phyloP scores from a whole-genome alignment of 1,140 invertebrate genomes.

The Hyposmocoma kahamanoa region DNA sequence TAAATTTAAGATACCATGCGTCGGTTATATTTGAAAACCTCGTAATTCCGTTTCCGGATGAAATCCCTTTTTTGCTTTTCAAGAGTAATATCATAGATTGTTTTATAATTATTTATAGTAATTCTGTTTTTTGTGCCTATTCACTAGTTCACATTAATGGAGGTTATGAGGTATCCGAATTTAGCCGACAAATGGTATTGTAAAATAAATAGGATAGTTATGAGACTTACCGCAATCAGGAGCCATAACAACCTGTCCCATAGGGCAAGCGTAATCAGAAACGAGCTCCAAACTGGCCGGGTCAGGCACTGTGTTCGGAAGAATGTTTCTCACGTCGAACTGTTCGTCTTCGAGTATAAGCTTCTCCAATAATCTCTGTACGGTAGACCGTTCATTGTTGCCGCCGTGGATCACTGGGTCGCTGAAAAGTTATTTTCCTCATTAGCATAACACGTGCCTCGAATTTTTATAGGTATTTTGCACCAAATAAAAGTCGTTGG shows the following conservation, averaged over 20 bases:
- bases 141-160: too few relatives aligned
- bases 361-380: conserved; percentile 88
- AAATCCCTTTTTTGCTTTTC: too few relatives aligned
- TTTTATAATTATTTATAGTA: too few relatives aligned
- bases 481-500: background rate
- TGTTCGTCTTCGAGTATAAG: conserved; percentile 93
- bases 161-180: too few relatives aligned
- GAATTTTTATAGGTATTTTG: background rate
- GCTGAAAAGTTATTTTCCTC: conserved; percentile 68
- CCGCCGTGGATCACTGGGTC: conserved; percentile 92
- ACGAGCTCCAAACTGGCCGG: conserved; percentile 88
- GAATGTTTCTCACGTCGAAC: conserved; percentile 92
- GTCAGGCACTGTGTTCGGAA: conserved; percentile 95
- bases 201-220: too few relatives aligned
- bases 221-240: conserved; percentile 89
- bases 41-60: too few relatives aligned
- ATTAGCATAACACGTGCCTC: background rate
- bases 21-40: too few relatives aligned
- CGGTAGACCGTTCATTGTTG: conserved; percentile 88
- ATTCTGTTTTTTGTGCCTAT: too few relatives aligned
- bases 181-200: too few relatives aligned
- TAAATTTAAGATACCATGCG: too few relatives aligned
- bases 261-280: conserved; percentile 94
- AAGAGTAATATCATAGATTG: too few relatives aligned
- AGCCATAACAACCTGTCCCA: conserved; percentile 93